phyloP scores from a whole-genome alignment of 2,113 vertebrate species.

The Plectropomus leopardus region DNA sequence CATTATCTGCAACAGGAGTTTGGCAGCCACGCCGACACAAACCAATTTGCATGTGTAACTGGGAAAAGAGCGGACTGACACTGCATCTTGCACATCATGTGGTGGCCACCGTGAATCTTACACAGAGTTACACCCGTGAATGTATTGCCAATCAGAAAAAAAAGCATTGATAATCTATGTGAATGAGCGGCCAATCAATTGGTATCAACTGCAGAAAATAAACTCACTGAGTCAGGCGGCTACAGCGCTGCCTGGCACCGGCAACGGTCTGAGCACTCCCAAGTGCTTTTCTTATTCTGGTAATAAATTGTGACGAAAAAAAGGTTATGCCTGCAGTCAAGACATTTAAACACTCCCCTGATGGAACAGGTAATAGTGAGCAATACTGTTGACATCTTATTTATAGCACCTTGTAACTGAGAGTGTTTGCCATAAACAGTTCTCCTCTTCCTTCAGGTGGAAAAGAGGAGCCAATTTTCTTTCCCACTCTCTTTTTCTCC shows the following conservation, averaged over 20 bases:
- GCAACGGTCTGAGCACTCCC: slow-evolving; percentile 50
- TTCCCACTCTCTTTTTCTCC: slow-evolving; percentile 6
- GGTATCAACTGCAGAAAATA: slow-evolving; percentile 56
- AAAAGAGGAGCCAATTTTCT: slow-evolving; percentile 35
- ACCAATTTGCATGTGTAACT: slow-evolving; percentile 54
- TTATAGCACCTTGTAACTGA: slow-evolving; percentile 59
- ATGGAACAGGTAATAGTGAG: slow-evolving; percentile 65
- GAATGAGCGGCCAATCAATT: slow-evolving; percentile 44
- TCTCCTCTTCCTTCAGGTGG: slow-evolving; percentile 21
- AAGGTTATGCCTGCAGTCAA: slow-evolving; percentile 55
- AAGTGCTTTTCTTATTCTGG: slow-evolving; percentile 55
- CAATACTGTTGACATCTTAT: slow-evolving; percentile 66
- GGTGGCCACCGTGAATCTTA: slow-evolving; percentile 15
- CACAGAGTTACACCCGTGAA: slow-evolving; percentile 14
- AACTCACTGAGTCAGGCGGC: slow-evolving; percentile 44
- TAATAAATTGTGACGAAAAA: slow-evolving; percentile 68
- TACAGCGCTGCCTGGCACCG: slow-evolving; percentile 14
- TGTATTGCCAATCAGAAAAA: slow-evolving; percentile 38
- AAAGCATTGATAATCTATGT: slow-evolving; percentile 32
- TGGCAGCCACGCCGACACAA: slow-evolving; percentile 43
- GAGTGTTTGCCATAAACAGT: slow-evolving; percentile 50
- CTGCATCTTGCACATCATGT: slow-evolving; percentile 28
- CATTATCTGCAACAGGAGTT: slow-evolving; percentile 59
- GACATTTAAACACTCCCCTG: slow-evolving; percentile 64
- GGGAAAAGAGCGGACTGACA: slow-evolving; percentile 28